Base-by-base conservation (phyloP, 1,140 invertebrate genomes). In the Lordiphosa stackelbergi region DNA sequence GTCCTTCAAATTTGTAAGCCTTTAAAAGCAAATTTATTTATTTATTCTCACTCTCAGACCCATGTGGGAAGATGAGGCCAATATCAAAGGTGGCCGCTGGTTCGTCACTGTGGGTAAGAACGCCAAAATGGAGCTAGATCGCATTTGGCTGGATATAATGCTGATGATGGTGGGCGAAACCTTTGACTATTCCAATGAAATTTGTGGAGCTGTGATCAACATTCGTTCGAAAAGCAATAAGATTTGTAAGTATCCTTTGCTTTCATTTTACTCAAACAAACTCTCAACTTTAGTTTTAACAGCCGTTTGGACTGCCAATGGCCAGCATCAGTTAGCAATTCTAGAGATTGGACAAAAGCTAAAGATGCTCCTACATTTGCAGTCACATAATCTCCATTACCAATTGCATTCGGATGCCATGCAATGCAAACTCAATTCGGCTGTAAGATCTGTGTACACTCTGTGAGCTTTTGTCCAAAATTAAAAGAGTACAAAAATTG, bases 191-290 rank as follows among this genome's bases (percentile, higher is more conserved):
- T 94, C 96, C 66, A 94, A 97, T 71, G 94, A 98, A 87, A 93
- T 99, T 55, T 98, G 96, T 90, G 97, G 97, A 42, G 96, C 97
- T 72, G 97, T 98, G 57, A 96, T 99, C 19, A 98, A 98, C 89
- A 91, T 99, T 70, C 92, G 97, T 88, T 87, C 89, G 61, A 99
- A 97, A 88, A 91, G 92, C 66, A 97, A 99, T 89, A 99, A 98
- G 92, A 93, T 99, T 53, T 85, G 85, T 87, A 64, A 69, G 72
- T 62, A 3, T 6, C 5, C 37, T 24, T n/a, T 38, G 5, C 19
- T 3, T 3, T 19, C 19, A 19, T 3, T 19, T 19, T 19, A 19
- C 19, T 19, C 3, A 3, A 19, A 1, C 19, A 2, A 19, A 19
- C 19, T 19, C 19, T 3, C 19, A 19, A 19, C 3, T 19, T 19